Evolutionary conservation across 1,140 invertebrate genomes (phyloP).

Genomic region (Dufourea novaeangliae): DNA sequence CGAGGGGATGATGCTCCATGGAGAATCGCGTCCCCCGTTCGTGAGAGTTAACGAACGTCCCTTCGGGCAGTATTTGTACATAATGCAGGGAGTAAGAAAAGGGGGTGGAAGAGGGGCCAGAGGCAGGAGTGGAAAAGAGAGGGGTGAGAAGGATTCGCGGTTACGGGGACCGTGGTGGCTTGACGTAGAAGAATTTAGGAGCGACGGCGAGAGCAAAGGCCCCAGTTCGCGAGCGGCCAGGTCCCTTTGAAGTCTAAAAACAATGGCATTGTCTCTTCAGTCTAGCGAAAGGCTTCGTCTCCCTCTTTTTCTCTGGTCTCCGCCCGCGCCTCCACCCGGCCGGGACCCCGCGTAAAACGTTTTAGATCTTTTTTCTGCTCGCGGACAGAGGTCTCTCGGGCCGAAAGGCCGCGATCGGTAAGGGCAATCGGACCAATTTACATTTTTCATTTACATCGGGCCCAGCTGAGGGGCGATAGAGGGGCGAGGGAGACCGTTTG

Average conservation of each 20-base stretch:
- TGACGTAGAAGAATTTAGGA: constrained; percentile 82
- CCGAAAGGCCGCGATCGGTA: constrained; percentile 61
- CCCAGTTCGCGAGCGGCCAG: constrained; percentile 77
- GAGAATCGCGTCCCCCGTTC: constrained; percentile 46
- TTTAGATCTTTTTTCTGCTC: constrained; percentile 64
- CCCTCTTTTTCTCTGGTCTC: constrained; percentile 59
- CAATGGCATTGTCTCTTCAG: constrained; percentile 83
- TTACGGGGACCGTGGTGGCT: constrained; percentile 65
- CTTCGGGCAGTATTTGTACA: constrained; percentile 65
- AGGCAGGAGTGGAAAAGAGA: constrained; percentile 5
- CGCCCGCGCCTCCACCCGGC: constrained; percentile 23
- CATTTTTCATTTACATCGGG: constrained; percentile 73
- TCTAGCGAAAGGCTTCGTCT: constrained; percentile 76
- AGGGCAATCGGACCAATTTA: constrained; percentile 70
- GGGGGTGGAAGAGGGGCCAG: constrained; percentile 45
- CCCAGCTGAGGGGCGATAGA: too few relatives aligned
- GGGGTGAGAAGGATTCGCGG: constrained; percentile 55
- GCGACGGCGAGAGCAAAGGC: constrained; percentile 80
- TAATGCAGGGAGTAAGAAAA: constrained; percentile 64
- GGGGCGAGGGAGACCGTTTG: too few relatives aligned
- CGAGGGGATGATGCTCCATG: constrained; percentile 7
- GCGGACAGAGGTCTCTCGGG: constrained; percentile 36
- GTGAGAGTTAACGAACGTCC: constrained; percentile 70
- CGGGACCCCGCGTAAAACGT: constrained; percentile 45
- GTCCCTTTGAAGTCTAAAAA: constrained; percentile 82